Conservation (phyloP, 2,113 vertebrate species). For the Crotalus viridis region DNA sequence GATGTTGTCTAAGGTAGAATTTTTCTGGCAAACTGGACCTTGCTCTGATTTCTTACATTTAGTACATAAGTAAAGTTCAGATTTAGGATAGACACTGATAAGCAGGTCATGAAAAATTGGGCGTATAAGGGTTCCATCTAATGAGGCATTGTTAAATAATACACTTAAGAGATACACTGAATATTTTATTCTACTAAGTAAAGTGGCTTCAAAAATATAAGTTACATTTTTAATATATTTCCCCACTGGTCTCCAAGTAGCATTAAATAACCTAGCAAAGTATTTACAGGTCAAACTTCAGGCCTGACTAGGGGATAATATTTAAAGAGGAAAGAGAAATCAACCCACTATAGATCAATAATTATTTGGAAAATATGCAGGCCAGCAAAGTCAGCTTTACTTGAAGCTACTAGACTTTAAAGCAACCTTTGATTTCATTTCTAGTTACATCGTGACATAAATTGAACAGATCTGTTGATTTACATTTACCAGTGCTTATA, state of each 20-base stretch:
- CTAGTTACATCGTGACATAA: neutral
- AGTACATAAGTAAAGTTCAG: neutral
- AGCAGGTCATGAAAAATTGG: neutral
- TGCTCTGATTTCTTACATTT: neutral
- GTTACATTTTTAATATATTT: neutral
- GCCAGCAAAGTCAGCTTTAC: neutral
- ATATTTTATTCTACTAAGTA: neutral
- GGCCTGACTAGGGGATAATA: neutral
- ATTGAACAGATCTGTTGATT: neutral
- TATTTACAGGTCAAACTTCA: neutral
- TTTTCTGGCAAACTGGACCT: neutral
- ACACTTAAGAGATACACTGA: neutral
- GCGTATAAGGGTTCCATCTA: neutral
- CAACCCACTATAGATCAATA: neutral
- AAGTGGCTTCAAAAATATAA: neutral
- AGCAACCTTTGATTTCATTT: neutral
- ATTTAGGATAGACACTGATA: neutral
- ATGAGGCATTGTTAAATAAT: neutral
- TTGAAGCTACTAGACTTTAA: neutral
- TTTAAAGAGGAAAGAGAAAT: neutral
- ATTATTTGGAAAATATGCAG: neutral
- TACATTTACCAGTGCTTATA: neutral
- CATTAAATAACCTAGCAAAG: neutral
- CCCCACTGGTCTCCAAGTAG: neutral
- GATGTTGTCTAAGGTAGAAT: no score